phyloP scores from a whole-genome alignment of 2,113 vertebrate genomes.

The Engraulis encrasicolus region DNA sequence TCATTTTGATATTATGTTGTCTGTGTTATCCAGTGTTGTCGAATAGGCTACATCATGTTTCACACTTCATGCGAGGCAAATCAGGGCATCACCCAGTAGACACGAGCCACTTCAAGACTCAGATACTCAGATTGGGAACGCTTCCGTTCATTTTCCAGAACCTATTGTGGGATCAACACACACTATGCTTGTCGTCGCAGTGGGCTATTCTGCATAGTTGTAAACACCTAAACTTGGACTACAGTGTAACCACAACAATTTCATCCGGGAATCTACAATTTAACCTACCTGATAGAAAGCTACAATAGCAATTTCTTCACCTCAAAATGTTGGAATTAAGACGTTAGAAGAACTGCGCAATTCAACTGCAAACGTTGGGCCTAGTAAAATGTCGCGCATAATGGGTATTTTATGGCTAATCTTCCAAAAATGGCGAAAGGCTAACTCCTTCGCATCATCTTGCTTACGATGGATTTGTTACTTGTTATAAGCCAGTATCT shows the following conservation, averaged over 20 bases:
- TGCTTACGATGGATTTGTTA: neutral
- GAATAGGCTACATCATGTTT: too few species aligned
- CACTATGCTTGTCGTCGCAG: neutral
- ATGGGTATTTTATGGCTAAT: neutral
- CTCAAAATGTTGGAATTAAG: neutral
- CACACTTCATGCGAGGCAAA: too few species aligned
- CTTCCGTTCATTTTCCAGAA: too few species aligned
- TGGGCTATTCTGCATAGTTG: neutral
- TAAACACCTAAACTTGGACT: neutral
- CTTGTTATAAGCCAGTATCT: too few species aligned
- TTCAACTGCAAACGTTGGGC: too few species aligned
- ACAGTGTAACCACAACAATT: neutral
- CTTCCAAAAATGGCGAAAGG: neutral
- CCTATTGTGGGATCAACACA: too few species aligned
- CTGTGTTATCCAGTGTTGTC: too few species aligned
- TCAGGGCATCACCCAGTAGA: too few species aligned
- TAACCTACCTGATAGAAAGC: neutral
- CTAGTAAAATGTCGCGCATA: neutral
- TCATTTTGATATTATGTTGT: neutral
- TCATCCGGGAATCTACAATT: neutral
- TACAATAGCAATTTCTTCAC: neutral
- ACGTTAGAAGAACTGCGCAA: neutral
- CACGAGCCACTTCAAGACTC: too few species aligned
- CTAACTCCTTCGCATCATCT: neutral
- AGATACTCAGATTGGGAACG: too few species aligned